A percentile compares a stretch with the other conserved stretches of the same genome.
phyloP scores from a whole-genome alignment of 2,113 vertebrate species.

The Hemichromis elongatus region DNA sequence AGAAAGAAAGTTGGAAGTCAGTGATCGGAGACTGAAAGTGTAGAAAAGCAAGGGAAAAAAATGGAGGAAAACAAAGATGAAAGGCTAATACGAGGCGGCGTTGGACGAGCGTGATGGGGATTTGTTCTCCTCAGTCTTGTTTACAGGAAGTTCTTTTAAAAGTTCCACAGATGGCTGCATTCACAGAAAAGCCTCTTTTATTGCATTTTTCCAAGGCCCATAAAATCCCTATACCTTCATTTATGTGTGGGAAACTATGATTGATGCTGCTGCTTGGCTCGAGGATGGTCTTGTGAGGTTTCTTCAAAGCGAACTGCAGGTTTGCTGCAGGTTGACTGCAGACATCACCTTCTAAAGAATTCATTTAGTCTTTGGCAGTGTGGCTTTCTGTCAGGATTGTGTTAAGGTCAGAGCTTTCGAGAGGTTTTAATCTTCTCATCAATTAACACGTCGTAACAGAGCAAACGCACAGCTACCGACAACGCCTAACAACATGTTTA shows the following conservation, averaged over 20 bases:
- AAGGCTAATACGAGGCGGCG: conserved; percentile 45
- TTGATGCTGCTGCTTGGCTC: conserved; percentile 42
- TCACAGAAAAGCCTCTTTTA: conserved; percentile 71
- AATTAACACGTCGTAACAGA: background rate
- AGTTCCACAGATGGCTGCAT: conserved; percentile 72
- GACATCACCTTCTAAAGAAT: background rate
- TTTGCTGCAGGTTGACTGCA: background rate
- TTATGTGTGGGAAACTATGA: conserved; percentile 71
- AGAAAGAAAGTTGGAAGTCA: background rate
- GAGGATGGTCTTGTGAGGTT: conserved; percentile 1
- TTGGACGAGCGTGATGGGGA: conserved; percentile 62
- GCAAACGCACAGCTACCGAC: background rate
- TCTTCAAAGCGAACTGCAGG: background rate
- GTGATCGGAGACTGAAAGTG: background rate
- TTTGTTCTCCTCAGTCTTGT: conserved; percentile 71
- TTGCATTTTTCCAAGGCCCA: conserved; percentile 73
- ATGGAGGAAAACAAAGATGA: conserved; percentile 57
- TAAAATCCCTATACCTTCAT: conserved; percentile 69
- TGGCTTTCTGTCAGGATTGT: background rate
- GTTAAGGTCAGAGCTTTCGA: background rate
- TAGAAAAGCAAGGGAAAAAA: background rate
- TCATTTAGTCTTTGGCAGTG: background rate
- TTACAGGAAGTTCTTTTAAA: conserved; percentile 74
- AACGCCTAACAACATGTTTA: background rate
- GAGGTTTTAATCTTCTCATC: background rate